Evolutionary conservation across 2,797 vertebrate genomes (phyloP).

Genomic region (Diceros bicornis): DNA sequence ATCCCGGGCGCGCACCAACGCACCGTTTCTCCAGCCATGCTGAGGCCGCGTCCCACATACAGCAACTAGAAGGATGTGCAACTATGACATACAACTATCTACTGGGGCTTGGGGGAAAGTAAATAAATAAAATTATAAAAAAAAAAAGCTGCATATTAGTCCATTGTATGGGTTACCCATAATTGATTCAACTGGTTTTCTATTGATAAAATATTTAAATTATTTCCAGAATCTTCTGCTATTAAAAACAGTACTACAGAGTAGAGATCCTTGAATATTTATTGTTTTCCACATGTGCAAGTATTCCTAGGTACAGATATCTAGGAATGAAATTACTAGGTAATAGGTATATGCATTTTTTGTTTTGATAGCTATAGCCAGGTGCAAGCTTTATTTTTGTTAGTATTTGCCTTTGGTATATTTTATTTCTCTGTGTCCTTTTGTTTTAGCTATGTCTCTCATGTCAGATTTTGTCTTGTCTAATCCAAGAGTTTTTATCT

Average conservation of each 20-base stretch:
- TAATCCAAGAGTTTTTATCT: slow-evolving; percentile 42
- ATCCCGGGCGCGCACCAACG: too few relatives aligned
- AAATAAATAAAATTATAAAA: too few relatives aligned
- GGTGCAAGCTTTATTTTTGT: not conserved
- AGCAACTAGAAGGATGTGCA: too few relatives aligned
- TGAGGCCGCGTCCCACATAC: too few relatives aligned
- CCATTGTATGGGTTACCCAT: not conserved
- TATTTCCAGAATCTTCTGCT: not conserved
- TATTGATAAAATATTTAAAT: not conserved
- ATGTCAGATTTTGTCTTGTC: slow-evolving; percentile 11
- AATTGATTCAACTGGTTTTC: not conserved
- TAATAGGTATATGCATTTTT: not conserved
- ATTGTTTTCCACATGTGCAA: not conserved
- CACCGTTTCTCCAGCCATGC: too few relatives aligned
- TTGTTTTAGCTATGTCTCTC: not conserved
- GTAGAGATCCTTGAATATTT: not conserved
- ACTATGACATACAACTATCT: too few relatives aligned
- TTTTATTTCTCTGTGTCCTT: slow-evolving; percentile 16
- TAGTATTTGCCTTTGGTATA: not conserved
- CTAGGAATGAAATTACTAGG: not conserved
- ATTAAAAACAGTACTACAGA: not conserved
- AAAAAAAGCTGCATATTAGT: not conserved
- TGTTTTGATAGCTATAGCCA: not conserved
- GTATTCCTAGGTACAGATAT: not conserved
- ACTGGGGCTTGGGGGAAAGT: too few relatives aligned